A percentile compares a stretch with the other conserved stretches of the same genome.
These are phyloP conservation scores for Pristionchus fissidentatus DNA, from an alignment of 2,888 invertebrate species.

Conservation along the genomic window DNA sequence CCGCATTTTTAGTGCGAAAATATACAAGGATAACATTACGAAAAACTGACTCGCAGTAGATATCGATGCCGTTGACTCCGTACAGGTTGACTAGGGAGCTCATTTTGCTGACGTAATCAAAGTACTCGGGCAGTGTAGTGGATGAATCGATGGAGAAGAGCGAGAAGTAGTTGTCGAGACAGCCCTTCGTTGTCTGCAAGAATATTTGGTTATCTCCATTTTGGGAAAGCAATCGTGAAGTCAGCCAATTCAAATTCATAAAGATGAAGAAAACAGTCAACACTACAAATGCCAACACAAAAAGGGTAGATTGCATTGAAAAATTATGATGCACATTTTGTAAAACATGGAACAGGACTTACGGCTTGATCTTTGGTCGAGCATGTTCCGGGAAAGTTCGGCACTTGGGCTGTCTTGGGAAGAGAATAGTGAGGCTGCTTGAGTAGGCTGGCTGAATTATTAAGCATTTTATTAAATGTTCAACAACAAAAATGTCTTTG, in stretches of 20 bases:
- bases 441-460: too few species aligned
- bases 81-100: neutral
- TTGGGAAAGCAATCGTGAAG: too few species aligned
- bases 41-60: slow-evolving; percentile 3
- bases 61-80: neutral
- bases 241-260: neutral
- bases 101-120: neutral
- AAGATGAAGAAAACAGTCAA: too few species aligned
- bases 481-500: too few species aligned
- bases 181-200: slow-evolving; percentile 15
- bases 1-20: neutral
- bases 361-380: neutral
- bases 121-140: slow-evolving; percentile 1
- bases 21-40: neutral
- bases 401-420: neutral
- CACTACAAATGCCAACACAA: too few species aligned
- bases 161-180: slow-evolving; percentile 5
- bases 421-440: neutral
- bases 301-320: too few species aligned
- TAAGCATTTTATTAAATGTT: too few species aligned
- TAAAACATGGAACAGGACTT: too few species aligned
- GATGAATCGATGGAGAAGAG: neutral
- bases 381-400: neutral
- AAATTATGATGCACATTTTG: too few species aligned
- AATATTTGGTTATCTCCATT: too few species aligned